A percentile compares a stretch with the other conserved stretches of the same genome.
These are phyloP conservation scores for Cygnus olor DNA, from an alignment of 2,797 vertebrate genomes.

Conservation along the genomic window DNA sequence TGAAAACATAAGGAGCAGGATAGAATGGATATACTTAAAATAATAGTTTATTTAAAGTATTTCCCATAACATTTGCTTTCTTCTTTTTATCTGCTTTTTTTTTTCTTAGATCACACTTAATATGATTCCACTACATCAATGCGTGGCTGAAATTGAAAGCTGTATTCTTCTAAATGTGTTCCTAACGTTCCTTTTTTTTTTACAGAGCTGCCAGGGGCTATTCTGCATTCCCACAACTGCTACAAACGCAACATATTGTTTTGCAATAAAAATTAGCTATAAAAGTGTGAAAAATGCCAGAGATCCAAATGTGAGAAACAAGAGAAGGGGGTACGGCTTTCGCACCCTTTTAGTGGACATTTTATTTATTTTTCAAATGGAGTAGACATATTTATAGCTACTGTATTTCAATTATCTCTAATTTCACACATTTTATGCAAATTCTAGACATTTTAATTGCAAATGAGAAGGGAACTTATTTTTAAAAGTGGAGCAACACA, in stretches of 20 bases:
- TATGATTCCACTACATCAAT: conserved; percentile 55
- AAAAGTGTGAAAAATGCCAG: conserved; percentile 79
- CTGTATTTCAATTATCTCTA: conserved; percentile 84
- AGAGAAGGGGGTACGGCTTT: conserved; percentile 58
- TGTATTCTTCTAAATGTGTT: conserved; percentile 68
- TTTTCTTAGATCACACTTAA: conserved; percentile 59
- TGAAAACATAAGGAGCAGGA: not conserved
- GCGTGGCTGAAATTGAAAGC: conserved; percentile 65
- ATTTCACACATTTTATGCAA: conserved; percentile 84
- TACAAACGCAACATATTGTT: conserved; percentile 76
- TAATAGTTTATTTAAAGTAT: conserved; percentile 40
- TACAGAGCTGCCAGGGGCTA: conserved; percentile 70
- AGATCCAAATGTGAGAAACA: conserved; percentile 71
- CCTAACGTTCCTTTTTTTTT: conserved; percentile 65
- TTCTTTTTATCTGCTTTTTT: not conserved
- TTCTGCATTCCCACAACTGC: conserved; percentile 68
- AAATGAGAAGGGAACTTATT: conserved; percentile 81
- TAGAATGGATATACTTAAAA: not conserved
- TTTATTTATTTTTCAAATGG: conserved; percentile 82
- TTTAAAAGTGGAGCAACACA: conserved; percentile 81
- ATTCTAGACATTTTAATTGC: conserved; percentile 80
- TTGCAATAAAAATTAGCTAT: conserved; percentile 80
- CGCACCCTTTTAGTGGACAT: conserved; percentile 79
- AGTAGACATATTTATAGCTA: conserved; percentile 80
- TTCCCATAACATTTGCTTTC: not conserved